Percentiles rank a stretch among this genome's conserved stretches.
Conservation (phyloP, 2,113 vertebrate genomes). For the Nicator chloris region DNA sequence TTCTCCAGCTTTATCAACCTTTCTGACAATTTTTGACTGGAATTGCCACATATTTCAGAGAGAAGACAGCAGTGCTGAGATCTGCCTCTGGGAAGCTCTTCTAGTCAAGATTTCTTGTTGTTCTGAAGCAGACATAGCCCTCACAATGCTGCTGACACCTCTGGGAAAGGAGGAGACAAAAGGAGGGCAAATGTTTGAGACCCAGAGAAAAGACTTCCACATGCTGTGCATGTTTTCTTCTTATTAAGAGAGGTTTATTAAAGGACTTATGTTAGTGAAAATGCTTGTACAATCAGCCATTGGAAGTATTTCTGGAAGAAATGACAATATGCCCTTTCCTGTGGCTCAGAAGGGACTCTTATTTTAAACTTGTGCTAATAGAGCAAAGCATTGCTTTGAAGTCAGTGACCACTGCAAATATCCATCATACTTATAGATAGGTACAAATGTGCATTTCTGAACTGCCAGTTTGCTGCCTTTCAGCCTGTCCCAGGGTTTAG, state of each 20-base stretch:
- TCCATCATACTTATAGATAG: neutral
- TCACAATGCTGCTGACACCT: neutral
- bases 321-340: slow-evolving; percentile 41
- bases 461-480: neutral
- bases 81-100: neutral
- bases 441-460: neutral
- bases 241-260: slow-evolving; percentile 16
- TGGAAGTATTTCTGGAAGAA: neutral
- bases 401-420: slow-evolving; percentile 6
- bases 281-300: neutral
- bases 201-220: neutral
- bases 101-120: neutral
- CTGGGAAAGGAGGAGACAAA: neutral
- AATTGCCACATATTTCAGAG: neutral
- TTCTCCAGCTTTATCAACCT: neutral
- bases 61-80: neutral
- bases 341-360: neutral
- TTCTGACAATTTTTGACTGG: neutral
- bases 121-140: neutral
- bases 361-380: slow-evolving; percentile 12
- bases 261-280: slow-evolving; percentile 50
- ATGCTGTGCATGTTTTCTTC: neutral
- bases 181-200: neutral
- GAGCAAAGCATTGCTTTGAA: neutral
- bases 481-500: neutral